Evolutionary conservation across 2,797 vertebrate genomes (phyloP), one percentile per base, ranked within the genome.

Genomic region (Scolopax rusticola): DNA sequence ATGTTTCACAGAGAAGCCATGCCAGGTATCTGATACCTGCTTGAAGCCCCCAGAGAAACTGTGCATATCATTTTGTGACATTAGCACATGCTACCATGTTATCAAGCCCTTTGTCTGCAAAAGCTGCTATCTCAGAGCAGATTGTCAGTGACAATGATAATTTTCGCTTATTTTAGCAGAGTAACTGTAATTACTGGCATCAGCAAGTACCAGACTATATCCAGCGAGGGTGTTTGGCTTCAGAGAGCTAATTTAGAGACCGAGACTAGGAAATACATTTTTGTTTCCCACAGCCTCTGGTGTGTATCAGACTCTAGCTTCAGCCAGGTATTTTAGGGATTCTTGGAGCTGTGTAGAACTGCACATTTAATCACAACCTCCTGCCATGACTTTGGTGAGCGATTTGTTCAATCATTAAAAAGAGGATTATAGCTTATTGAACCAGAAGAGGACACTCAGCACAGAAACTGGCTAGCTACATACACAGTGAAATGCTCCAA

Each of bases 151-250:
- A 84, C 83, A 95, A 89, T 81, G 38, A 92, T 73, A 15, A 84
- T 71, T 88, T 75, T 92, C 11, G 23, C 47, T 91, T 84, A 59
- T 75, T 94, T 92, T 82, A 96, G 69, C 59, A 86, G 76, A 67
- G 43, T 60, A 84, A 81, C 23, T 86, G 59, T 63, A 86, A 86
- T 85, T 91, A 90, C 84, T 75, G 71, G 57, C 77, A 91, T 75
- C 88, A 90, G 83, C 41, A 6, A 69, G 79, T 57, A 73, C 78
- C 82, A 71, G 69, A 69, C 38, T 48, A 40, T 47, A 81, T 59
- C 67, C 83, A 84, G 63, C 40, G 84, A 92, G 68, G 65, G 63
- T 78, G n/a, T 78, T 91, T 92, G 67, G 82, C 69, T 96, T 92
- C 80, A 84, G 59, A 92, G 54, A 1, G 3, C 47, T 82, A 41